Base-by-base conservation (phyloP, 2,797 vertebrate species). In the Gambelia wislizenii region DNA sequence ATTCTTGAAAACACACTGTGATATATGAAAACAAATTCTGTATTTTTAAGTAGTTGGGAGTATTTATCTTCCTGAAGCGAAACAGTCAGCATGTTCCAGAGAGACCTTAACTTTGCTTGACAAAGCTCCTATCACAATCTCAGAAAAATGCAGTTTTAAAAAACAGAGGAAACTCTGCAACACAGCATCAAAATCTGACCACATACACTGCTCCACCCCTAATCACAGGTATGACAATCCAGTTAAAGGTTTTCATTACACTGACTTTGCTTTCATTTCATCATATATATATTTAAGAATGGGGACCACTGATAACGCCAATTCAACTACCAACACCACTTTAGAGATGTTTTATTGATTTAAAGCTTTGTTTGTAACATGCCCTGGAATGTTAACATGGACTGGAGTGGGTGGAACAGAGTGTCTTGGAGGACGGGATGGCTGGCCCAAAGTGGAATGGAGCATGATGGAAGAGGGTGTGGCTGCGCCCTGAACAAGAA, bases 231-330 rank as follows among this genome's bases (percentile, higher is more conserved):
- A 84, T 92, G 91, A 93, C 90, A 93, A 94, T 76, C 16, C 87
- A 89, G 84, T 95, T 93, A 95, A 92, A 91, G 91, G 93, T 89
- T 91, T 87, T 89, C 61, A 89, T 93, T 83, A 91, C 90, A 93
- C 93, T 94, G 93, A 90, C 92, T 94, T 89, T 82, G 90, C 87
- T 91, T 91, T 93, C 91, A 93, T 91, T 92, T 94, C 89, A 89
- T 91, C 85, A 67, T 91, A 93, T 92, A n/a, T 91, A 93, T 92
- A 91, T 92, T 92, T 72, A 0, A 89, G 56, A 91, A 93, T 78
- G 79, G 91, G 61, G 80, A 92, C 87, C 89, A 85, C n/a, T n/a
- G n/a, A n/a, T n/a, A n/a, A n/a, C n/a, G n/a, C n/a, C n/a, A n/a
- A n/a, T 59, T 4, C 56, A 1, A 59, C 56, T 18, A 59, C 56